A percentile compares a stretch with the other conserved stretches of the same genome.
These are phyloP conservation scores for Rhinichthys osculus DNA, from an alignment of 2,797 vertebrate genomes.

Conservation along the genomic window DNA sequence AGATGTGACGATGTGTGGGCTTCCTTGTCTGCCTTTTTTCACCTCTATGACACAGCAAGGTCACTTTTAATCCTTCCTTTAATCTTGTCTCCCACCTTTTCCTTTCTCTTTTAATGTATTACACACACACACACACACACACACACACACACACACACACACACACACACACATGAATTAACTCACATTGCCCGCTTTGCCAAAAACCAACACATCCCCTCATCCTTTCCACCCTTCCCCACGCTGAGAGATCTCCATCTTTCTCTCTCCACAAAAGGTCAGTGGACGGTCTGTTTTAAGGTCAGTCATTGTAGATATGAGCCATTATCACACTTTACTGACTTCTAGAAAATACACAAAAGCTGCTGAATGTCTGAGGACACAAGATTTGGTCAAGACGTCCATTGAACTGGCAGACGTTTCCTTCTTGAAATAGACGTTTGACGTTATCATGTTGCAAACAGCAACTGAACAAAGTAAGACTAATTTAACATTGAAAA, in stretches of 20 bases:
- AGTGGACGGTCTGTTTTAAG: not conserved
- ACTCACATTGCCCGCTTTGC: not conserved
- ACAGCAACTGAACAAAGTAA: not conserved
- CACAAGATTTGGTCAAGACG: not conserved
- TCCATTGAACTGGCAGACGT: not conserved
- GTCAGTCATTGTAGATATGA: slow-evolving; percentile 17
- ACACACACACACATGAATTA: slow-evolving; percentile 13
- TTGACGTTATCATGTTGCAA: not conserved
- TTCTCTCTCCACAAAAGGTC: slow-evolving; percentile 29
- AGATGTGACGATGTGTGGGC: slow-evolving; percentile 2
- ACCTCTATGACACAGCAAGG: slow-evolving; percentile 47
- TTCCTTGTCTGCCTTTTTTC: slow-evolving; percentile 20
- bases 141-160: slow-evolving; percentile 3
- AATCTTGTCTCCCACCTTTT: slow-evolving; percentile 17
- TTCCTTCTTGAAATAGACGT: slow-evolving; percentile 8
- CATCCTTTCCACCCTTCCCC: not conserved
- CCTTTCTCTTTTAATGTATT: slow-evolving; percentile 6
- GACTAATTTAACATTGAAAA: not conserved
- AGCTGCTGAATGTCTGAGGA: not conserved
- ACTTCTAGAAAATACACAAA: not conserved
- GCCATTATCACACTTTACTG: slow-evolving; percentile 9
- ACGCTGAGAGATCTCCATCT: slow-evolving; percentile 14
- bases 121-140: slow-evolving; percentile 13
- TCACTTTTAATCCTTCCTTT: slow-evolving; percentile 55
- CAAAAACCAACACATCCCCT: not conserved